Conservation (phyloP, 2,797 vertebrate genomes). For the Thaleichthys pacificus region DNA sequence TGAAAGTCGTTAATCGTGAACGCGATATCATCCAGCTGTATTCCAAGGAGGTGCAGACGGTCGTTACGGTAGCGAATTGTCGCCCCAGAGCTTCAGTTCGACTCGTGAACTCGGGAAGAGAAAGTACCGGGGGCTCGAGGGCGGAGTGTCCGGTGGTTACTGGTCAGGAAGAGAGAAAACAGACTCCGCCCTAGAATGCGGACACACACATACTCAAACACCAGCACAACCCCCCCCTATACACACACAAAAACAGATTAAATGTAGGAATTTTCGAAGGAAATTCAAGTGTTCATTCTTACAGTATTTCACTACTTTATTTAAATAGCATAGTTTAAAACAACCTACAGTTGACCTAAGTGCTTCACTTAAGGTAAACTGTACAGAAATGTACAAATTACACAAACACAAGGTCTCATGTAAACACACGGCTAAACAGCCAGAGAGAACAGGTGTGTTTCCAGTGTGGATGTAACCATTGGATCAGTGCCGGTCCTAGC, state of each 20-base stretch:
- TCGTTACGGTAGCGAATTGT: neutral
- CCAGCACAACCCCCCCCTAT: neutral
- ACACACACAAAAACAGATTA: neutral
- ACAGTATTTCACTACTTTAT: neutral
- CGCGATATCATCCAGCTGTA: neutral
- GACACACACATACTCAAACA: neutral
- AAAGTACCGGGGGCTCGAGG: slow-evolving; percentile 59
- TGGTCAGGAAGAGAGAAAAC: slow-evolving; percentile 29
- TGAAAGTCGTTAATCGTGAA: neutral
- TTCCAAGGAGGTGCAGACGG: neutral
- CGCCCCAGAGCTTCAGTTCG: too few relatives aligned
- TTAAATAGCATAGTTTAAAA: neutral
- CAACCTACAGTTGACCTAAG: neutral
- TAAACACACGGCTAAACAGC: too few relatives aligned
- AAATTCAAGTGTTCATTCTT: neutral
- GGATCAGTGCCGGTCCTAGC: too few relatives aligned
- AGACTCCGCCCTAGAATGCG: slow-evolving; percentile 59
- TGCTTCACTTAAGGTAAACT: too few relatives aligned
- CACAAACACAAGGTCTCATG: too few relatives aligned
- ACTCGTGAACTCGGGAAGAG: slow-evolving; percentile 50
- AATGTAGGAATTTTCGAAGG: neutral
- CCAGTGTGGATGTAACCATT: neutral
- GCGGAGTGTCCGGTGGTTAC: slow-evolving; percentile 68
- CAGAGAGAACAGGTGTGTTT: neutral
- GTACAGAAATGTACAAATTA: too few relatives aligned